Percentiles rank a stretch among this genome's conserved stretches.
These are phyloP conservation scores for Ageneiosus marmoratus DNA, from an alignment of 2,113 vertebrate genomes.

Conservation along the genomic window DNA sequence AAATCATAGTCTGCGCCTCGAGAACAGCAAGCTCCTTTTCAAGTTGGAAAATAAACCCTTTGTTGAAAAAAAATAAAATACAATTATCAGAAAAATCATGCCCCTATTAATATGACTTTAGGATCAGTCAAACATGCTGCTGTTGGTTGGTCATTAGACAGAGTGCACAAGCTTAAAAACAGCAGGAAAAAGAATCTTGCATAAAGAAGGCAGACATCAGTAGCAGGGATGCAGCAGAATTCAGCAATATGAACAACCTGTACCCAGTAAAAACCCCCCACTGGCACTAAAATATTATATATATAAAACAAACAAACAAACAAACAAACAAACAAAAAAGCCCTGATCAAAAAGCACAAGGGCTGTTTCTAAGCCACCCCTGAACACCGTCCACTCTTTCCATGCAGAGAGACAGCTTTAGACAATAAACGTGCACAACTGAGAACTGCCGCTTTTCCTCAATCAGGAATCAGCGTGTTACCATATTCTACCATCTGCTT, in stretches of 20 bases:
- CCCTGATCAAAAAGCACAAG: constrained; percentile 41
- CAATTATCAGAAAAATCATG: constrained; percentile 25
- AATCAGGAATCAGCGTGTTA: background rate
- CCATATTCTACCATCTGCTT: constrained; percentile 11
- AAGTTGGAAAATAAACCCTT: background rate
- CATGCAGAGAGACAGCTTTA: constrained; percentile 75
- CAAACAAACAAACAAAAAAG: constrained; percentile 52
- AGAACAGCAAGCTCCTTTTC: background rate
- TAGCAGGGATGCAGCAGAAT: constrained; percentile 32
- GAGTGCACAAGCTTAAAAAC: constrained; percentile 33
- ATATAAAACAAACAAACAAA: constrained; percentile 36
- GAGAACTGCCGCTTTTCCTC: constrained; percentile 3
- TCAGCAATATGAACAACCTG: constrained; percentile 63
- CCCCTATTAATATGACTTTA: constrained; percentile 23
- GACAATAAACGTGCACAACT: constrained; percentile 68
- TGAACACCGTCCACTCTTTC: constrained; percentile 64
- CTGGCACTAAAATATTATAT: constrained; percentile 66
- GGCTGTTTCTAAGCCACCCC: constrained; percentile 43
- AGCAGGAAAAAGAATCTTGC: constrained; percentile 10
- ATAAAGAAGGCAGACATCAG: constrained; percentile 26
- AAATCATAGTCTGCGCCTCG: background rate
- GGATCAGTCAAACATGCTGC: constrained; percentile 44
- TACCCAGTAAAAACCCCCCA: constrained; percentile 62
- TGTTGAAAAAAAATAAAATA: background rate
- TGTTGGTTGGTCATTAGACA: constrained; percentile 38